Percentiles rank a stretch among this genome's conserved stretches.
These are phyloP conservation scores for Scomber japonicus DNA, from an alignment of 2,113 vertebrate genomes.

Conservation along the genomic window DNA sequence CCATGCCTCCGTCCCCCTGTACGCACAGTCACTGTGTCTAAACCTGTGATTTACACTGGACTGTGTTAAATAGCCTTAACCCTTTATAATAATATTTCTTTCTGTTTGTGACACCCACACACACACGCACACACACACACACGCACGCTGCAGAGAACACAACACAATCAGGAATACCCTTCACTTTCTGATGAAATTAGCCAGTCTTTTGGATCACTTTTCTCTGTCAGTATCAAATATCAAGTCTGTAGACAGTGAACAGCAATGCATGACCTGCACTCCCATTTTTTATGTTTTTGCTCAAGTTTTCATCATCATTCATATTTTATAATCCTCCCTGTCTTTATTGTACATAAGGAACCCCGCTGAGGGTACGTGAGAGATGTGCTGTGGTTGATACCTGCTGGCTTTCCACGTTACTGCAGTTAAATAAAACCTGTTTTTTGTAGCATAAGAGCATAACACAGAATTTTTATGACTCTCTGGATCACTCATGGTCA, in stretches of 20 bases:
- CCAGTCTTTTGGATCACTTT: neutral
- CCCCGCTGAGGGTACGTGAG: slow-evolving; percentile 34
- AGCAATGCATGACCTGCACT: neutral
- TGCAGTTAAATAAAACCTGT: slow-evolving; percentile 36
- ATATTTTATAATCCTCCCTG: slow-evolving; percentile 42
- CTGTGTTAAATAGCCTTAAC: slow-evolving; percentile 82
- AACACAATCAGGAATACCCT: slow-evolving; percentile 26
- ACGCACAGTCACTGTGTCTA: slow-evolving; percentile 82
- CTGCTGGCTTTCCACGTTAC: slow-evolving; percentile 42
- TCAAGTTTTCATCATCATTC: slow-evolving; percentile 48
- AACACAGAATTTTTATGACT: neutral
- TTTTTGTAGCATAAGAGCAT: slow-evolving; percentile 20
- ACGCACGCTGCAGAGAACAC: slow-evolving; percentile 1
- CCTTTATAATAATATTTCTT: slow-evolving; percentile 82
- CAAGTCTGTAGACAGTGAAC: neutral
- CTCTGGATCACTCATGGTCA: too few species aligned
- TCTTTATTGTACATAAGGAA: slow-evolving; percentile 44
- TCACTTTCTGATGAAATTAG: slow-evolving; percentile 9
- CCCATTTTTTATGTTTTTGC: slow-evolving; percentile 8
- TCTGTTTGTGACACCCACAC: slow-evolving; percentile 63
- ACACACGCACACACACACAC: slow-evolving; percentile 29
- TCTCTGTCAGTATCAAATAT: neutral
- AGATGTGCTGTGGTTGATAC: slow-evolving; percentile 45
- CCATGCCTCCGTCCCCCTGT: slow-evolving; percentile 77
- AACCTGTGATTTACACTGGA: slow-evolving; percentile 84